Percentiles rank a stretch among this genome's conserved stretches.
Conservation (phyloP, 1,140 invertebrate genomes). For the Mizuhopecten yessoensis region DNA sequence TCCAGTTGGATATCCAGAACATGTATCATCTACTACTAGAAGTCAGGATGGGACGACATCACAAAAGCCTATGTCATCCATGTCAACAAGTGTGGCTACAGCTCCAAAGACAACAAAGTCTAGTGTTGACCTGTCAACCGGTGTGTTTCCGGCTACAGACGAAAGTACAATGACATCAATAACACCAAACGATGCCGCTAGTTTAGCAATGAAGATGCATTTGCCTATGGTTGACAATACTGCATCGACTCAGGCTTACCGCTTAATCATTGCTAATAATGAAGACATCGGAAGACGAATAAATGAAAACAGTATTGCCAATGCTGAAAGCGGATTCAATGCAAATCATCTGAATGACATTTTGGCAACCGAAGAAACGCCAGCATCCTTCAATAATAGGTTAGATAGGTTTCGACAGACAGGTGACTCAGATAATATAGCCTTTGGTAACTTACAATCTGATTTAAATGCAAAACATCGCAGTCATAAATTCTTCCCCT, state of each 20-base stretch:
- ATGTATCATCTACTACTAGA: neutral
- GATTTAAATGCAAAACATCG: neutral
- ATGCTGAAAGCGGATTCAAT: neutral
- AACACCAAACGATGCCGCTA: neutral
- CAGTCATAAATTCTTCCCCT: neutral
- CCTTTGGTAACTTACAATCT: neutral
- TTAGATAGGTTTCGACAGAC: neutral
- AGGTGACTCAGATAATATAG: neutral
- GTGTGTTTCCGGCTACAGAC: neutral
- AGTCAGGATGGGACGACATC: neutral
- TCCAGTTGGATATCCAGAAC: neutral
- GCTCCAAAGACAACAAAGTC: neutral
- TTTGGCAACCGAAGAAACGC: neutral
- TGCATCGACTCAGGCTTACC: neutral
- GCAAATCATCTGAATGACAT: neutral
- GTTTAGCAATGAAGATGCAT: constrained; percentile 25
- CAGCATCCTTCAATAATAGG: neutral
- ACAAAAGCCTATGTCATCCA: neutral
- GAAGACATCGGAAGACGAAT: neutral
- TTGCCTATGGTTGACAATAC: neutral
- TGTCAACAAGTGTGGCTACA: neutral
- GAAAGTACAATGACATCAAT: neutral
- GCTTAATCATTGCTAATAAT: neutral
- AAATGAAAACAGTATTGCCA: neutral
- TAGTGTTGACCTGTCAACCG: too few relatives aligned